Percentiles rank a stretch among this genome's conserved stretches.
These are phyloP conservation scores for Adelphocoris suturalis DNA, from an alignment of 2,888 invertebrate species.

Conservation along the genomic window DNA sequence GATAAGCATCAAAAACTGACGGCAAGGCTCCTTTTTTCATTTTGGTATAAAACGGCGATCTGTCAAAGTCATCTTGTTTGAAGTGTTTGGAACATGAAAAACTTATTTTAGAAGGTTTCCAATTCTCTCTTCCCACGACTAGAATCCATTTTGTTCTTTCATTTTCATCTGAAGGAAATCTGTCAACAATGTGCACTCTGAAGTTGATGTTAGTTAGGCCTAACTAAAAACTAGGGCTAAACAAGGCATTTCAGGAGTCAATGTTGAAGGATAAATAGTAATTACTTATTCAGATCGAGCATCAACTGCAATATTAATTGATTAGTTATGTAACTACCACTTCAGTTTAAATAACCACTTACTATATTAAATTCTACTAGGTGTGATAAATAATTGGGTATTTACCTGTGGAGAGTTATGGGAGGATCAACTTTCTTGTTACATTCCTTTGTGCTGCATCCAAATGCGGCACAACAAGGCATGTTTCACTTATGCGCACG, in stretches of 20 bases:
- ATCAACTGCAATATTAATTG: neutral
- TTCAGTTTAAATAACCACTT: too few relatives aligned
- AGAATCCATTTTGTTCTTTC: conserved; percentile 1
- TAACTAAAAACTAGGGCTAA: neutral
- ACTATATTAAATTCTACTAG: neutral
- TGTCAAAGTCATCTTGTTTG: neutral
- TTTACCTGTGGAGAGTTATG: neutral
- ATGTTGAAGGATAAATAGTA: neutral
- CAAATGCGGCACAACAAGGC: neutral
- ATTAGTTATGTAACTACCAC: too few relatives aligned
- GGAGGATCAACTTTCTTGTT: neutral
- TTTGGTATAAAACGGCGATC: neutral
- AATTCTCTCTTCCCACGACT: neutral
- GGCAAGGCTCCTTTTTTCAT: neutral
- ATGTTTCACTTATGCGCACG: neutral
- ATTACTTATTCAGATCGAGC: neutral
- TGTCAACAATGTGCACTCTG: neutral
- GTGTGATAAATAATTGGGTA: neutral
- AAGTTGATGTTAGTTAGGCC: neutral
- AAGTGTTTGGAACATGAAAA: neutral
- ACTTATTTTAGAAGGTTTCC: neutral
- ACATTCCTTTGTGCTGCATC: neutral
- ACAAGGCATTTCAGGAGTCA: neutral
- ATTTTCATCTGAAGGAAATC: conserved; percentile 1
- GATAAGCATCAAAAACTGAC: neutral